Evolutionary conservation across 2,888 invertebrate species (phyloP).

Genomic region (Hesperia comma): DNA sequence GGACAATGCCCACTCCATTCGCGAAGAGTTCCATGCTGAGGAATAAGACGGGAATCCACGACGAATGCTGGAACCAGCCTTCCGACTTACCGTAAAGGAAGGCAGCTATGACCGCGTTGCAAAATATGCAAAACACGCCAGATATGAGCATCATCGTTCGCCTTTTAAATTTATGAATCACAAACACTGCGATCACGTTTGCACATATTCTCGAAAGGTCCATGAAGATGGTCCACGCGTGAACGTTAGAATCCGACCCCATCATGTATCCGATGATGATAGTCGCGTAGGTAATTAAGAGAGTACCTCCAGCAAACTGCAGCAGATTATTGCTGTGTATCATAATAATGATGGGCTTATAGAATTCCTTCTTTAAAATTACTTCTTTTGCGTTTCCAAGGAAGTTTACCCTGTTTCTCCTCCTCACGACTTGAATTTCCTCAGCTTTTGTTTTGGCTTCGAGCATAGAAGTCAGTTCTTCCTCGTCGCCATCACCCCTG

Average conservation of each 20-base stretch:
- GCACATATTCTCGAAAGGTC: slow-evolving; percentile 61
- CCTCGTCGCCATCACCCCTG: slow-evolving; percentile 61
- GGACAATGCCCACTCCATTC: slow-evolving; percentile 81
- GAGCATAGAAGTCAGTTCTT: slow-evolving; percentile 55
- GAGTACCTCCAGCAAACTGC: slow-evolving; percentile 59
- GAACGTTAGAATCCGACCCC: slow-evolving; percentile 50
- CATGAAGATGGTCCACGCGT: slow-evolving; percentile 57
- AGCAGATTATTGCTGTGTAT: slow-evolving; percentile 55
- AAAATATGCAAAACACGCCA: slow-evolving; percentile 51
- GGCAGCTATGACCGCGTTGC: slow-evolving; percentile 52
- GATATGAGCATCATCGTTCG: slow-evolving; percentile 56
- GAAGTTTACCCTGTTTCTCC: slow-evolving; percentile 22
- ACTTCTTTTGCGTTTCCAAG: slow-evolving; percentile 40
- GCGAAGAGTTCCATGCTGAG: slow-evolving; percentile 73
- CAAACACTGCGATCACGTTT: slow-evolving; percentile 56
- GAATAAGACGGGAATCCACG: slow-evolving; percentile 51
- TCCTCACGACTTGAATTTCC: slow-evolving; percentile 49
- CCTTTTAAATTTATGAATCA: slow-evolving; percentile 61
- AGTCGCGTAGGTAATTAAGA: slow-evolving; percentile 55
- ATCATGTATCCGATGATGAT: slow-evolving; percentile 57
- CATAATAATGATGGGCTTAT: slow-evolving; percentile 36
- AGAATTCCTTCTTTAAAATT: slow-evolving; percentile 45
- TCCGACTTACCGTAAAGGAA: slow-evolving; percentile 49
- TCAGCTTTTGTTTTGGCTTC: slow-evolving; percentile 43
- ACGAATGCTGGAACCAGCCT: slow-evolving; percentile 17